These are phyloP conservation scores for Tridacna crocea DNA, from an alignment of 2,888 invertebrate genomes.

Conservation along the genomic window DNA sequence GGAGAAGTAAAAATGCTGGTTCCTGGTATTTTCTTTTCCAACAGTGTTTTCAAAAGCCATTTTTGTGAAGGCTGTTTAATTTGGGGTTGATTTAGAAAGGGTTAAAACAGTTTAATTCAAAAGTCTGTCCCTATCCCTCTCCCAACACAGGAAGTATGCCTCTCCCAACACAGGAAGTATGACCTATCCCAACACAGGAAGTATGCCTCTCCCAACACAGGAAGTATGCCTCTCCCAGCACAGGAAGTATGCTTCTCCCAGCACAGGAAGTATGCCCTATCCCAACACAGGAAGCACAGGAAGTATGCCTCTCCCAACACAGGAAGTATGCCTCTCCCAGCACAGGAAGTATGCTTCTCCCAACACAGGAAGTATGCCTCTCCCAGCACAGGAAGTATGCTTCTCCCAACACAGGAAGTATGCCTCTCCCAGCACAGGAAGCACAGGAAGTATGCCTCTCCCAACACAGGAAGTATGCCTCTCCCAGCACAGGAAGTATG, in stretches of 20 bases:
- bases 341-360: neutral
- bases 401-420: neutral
- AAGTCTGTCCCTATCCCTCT: neutral
- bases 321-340: neutral
- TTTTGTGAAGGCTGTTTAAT: no score
- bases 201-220: neutral
- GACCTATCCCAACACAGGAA: neutral
- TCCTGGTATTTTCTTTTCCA: neutral
- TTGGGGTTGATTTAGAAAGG: no score
- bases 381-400: neutral
- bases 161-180: no score
- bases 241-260: no score
- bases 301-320: neutral
- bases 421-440: neutral
- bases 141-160: constrained; percentile 6
- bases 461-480: neutral
- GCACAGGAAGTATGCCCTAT: no score
- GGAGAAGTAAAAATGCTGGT: neutral
- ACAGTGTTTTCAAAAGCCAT: neutral
- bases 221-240: neutral
- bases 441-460: no score
- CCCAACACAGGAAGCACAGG: constrained; percentile 6
- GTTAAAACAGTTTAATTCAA: no score
- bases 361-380: neutral
- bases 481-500: neutral